phyloP scores from a whole-genome alignment of 2,888 invertebrate genomes.

The Plagodis dolabraria region DNA sequence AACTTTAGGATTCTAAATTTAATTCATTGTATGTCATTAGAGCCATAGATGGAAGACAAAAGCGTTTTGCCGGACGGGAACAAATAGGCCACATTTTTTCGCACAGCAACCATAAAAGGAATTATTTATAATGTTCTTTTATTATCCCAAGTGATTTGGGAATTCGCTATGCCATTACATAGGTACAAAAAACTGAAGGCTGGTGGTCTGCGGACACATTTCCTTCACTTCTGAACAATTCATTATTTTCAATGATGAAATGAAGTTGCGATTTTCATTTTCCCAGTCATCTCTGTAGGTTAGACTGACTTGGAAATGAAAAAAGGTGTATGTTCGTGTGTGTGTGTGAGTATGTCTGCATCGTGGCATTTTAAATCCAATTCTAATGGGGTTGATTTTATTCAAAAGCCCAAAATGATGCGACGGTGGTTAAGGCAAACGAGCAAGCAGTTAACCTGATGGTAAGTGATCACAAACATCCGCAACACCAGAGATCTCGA shows the following conservation, averaged over 20 bases:
- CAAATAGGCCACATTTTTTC: constrained; percentile 54
- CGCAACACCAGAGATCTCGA: too few relatives aligned
- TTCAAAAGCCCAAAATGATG: too few relatives aligned
- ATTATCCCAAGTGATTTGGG: constrained; percentile 54
- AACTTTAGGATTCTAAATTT: constrained; percentile 21
- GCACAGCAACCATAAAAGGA: constrained; percentile 48
- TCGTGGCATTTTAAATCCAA: too few relatives aligned
- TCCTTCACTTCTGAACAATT: constrained; percentile 49
- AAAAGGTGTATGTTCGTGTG: too few relatives aligned
- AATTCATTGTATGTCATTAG: too few relatives aligned
- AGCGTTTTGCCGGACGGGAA: constrained; percentile 43
- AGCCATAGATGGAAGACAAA: too few relatives aligned
- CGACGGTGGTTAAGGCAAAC: too few relatives aligned
- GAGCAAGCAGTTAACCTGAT: too few relatives aligned
- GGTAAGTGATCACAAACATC: too few relatives aligned
- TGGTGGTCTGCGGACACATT: constrained; percentile 56
- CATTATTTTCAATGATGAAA: constrained; percentile 63
- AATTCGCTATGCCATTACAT: constrained; percentile 59
- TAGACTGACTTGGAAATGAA: constrained; percentile 10
- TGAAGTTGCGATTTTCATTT: constrained; percentile 51
- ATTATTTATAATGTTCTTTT: constrained; percentile 62
- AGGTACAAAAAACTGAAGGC: constrained; percentile 52
- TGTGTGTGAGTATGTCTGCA: too few relatives aligned
- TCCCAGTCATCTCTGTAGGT: constrained; percentile 37
- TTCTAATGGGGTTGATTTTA: too few relatives aligned